Evolutionary conservation across 2,888 invertebrate species (phyloP).

Genomic region (Alloplasta piceator): DNA sequence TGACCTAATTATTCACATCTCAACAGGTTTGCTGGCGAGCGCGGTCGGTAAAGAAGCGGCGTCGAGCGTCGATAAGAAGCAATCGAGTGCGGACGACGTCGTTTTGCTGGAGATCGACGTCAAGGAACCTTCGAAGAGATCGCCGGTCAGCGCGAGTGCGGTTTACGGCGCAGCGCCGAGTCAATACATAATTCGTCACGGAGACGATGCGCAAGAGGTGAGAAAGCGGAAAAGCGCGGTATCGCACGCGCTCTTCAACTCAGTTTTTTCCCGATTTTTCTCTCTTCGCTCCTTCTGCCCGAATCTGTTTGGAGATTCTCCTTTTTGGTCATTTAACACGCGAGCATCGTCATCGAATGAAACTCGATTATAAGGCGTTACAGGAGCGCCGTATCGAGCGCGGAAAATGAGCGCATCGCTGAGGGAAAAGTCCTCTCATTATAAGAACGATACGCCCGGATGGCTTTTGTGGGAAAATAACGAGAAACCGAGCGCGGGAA

Average conservation of each 20-base stretch:
- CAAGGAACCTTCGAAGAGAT: constrained; percentile 80
- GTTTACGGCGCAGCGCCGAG: constrained; percentile 78
- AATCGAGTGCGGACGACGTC: constrained; percentile 75
- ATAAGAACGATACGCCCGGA: not conserved
- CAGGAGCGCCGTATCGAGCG: not conserved
- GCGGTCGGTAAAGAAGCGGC: constrained; percentile 76
- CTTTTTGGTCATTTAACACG: not conserved
- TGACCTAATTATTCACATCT: too few relatives aligned
- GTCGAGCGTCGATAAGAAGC: constrained; percentile 70
- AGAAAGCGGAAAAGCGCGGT: constrained; percentile 58
- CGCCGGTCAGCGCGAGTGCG: constrained; percentile 76
- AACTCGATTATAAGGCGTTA: constrained; percentile 1
- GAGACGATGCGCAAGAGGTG: constrained; percentile 80
- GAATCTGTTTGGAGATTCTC: not conserved
- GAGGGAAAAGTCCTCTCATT: too few relatives aligned
- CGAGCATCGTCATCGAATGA: not conserved
- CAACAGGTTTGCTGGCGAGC: constrained; percentile 78
- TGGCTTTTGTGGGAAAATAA: not conserved
- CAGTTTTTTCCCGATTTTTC: constrained; percentile 3
- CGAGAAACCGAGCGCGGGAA: not conserved
- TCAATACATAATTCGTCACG: constrained; percentile 79
- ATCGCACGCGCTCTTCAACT: constrained; percentile 18
- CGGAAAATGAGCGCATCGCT: not conserved
- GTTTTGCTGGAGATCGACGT: constrained; percentile 80
- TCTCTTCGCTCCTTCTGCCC: not conserved